phyloP scores from a whole-genome alignment of 1,140 invertebrate genomes.

The Bilobella aurantiaca region DNA sequence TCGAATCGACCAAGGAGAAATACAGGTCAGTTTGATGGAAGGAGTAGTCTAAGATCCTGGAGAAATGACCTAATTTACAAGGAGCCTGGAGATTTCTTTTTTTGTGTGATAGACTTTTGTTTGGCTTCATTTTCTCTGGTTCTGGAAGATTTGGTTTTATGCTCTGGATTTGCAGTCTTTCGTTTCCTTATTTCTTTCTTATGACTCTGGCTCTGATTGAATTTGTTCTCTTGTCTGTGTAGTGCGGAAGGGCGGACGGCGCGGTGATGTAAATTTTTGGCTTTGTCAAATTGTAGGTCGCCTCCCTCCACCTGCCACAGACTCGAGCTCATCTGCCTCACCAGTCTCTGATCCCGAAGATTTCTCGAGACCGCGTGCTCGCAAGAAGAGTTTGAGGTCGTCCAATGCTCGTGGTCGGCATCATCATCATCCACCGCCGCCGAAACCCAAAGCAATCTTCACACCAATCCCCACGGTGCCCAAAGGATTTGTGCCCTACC shows the following conservation, averaged over 20 bases:
- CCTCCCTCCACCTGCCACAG: slow-evolving; percentile 27
- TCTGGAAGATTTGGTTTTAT: neutral
- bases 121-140: no score
- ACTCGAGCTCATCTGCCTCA: slow-evolving; percentile 31
- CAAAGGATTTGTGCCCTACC: slow-evolving; percentile 33
- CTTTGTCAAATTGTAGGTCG: slow-evolving; percentile 19
- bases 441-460: slow-evolving; percentile 34
- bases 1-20: slow-evolving; percentile 25
- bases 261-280: neutral
- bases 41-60: neutral
- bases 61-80: neutral
- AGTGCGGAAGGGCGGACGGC: no score
- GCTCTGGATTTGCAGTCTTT: neutral
- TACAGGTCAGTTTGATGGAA: no score
- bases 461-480: slow-evolving; percentile 34
- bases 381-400: slow-evolving; percentile 31
- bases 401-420: slow-evolving; percentile 26
- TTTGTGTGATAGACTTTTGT: no score
- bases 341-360: slow-evolving; percentile 34
- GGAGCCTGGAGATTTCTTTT: no score
- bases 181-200: neutral
- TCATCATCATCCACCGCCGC: slow-evolving; percentile 16
- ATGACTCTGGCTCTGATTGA: neutral
- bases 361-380: slow-evolving; percentile 21
- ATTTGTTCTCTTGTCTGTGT: neutral